Base-by-base conservation (phyloP, 2,797 vertebrate genomes). In the Anguilla marmorata region DNA sequence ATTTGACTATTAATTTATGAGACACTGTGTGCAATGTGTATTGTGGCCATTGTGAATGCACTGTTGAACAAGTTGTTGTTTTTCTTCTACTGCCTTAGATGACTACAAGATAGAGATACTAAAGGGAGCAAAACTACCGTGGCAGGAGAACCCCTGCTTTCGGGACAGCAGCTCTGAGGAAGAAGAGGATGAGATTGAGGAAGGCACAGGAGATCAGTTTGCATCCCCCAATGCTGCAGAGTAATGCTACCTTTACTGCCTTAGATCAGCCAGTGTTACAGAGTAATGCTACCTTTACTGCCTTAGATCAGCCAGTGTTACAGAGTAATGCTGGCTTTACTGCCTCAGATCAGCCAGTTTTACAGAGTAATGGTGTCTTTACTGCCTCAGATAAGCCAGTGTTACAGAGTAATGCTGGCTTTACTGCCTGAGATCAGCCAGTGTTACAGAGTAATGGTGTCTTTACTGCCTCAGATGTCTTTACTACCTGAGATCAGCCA, bases 101-200 rank as follows among this genome's bases (percentile, higher is more conserved):
- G 94, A 96, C 33, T 99, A 99, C 27, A 88, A 92, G 88, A 79
- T 93, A 37, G 96, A 96, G 93, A 87, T 87, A 63, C 94, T 97
- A 90, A 96, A 95, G 88, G 92, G 92, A 0, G 90, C 94, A 1
- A 97, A 96, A 94, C 92, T 95, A 80, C 90, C 94, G 0, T 98
- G 97, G 97, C 96, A 97, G 88, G 96, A 93, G 90, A 96, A 98
- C 90, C 95, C 95, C 54, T 94, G 93, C 91, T 97, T 98, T 92
- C 96, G 96, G 74, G 98, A 99, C 91, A 98, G 97, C 95, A 99
- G 97, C 93, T 98, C 97, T 1, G 98, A 97, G 84, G 96, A 96
- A n/a, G 96, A 96, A 0, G 95, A 96, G 0, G 95, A 97, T 0
- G 93, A 91, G 12, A 80, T 92, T 4, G 93, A 96, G 85, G 88